Base-by-base conservation (phyloP, 2,113 vertebrate species). In the Ceyx cyanopectus region DNA sequence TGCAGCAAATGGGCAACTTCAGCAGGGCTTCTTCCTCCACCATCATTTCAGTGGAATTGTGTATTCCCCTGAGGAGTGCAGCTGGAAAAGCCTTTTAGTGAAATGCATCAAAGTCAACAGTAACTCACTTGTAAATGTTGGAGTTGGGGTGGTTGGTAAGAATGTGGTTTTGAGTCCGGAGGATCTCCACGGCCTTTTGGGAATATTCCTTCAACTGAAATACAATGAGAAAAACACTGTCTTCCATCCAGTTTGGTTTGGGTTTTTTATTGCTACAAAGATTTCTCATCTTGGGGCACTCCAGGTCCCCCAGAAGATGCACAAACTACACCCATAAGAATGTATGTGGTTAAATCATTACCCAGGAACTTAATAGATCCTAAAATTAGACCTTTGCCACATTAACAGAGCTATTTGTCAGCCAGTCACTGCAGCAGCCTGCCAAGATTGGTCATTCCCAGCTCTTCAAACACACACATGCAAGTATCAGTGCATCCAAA, bases 101-200 rank as follows among this genome's bases (percentile, higher is more conserved):
- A 14, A 68, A 5, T 1, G n/a, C 76, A 58, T 68, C 79, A 30
- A 75, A 74, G 78, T 54, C 43, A 85, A 30, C 48, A 86, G 21
- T 37, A n/a, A 95, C 98, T 97, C 98, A 99, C 99, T 98, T 99
- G 97, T 99, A 99, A 92, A 99, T 99, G 96, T 99, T 99, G 62
- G 99, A 99, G 98, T 99, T 99, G 5, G 99, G 99, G 81, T 99
- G 99, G 96, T 99, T 99, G 90, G 99, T 99, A 82, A 99, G 98
- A 87, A 99, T 99, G 93, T 99, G 99, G 97, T 99, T 99, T 85
- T 99, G 99, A 68, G 99, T 98, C 53, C 99, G 97, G 61, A 99
- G 97, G 82, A 99, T 99, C 97, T 99, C 99, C 43, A 99, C 99
- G 1, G 99, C 99, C 93, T 99, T 99, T 63, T 99, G 99, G 41